Conservation (phyloP, 2,888 invertebrate species). For the Apoderus coryli region DNA sequence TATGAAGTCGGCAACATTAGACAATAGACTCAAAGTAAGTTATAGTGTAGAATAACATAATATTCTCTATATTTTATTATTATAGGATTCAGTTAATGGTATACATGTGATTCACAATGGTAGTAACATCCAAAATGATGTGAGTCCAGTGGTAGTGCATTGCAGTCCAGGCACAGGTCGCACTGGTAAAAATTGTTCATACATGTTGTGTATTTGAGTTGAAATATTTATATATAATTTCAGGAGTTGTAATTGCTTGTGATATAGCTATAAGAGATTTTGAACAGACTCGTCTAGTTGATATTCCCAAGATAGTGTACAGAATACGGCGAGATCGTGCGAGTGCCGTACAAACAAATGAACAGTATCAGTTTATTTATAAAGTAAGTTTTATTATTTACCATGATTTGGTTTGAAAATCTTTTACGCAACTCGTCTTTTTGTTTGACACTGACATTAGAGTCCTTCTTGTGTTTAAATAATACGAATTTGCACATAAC, state of each 20-base stretch:
- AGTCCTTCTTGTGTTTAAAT: too few species aligned
- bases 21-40: conserved; percentile 21
- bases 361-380: conserved; percentile 86
- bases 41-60: background rate
- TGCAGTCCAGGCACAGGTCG: conserved; percentile 87
- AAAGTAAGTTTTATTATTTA: too few species aligned
- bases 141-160: conserved; percentile 65
- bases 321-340: conserved; percentile 74
- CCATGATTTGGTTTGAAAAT: too few species aligned
- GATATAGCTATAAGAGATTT: conserved; percentile 80
- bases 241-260: conserved; percentile 63
- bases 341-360: conserved; percentile 77
- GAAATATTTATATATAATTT: conserved; percentile 3
- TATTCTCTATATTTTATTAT: background rate
- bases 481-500: too few species aligned
- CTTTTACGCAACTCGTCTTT: too few species aligned
- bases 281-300: conserved; percentile 64
- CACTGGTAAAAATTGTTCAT: conserved; percentile 36
- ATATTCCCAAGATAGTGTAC: conserved; percentile 76
- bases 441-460: too few species aligned
- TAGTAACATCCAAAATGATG: conserved; percentile 24
- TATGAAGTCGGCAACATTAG: conserved; percentile 29
- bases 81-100: conserved; percentile 11
- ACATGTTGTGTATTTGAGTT: background rate
- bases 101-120: conserved; percentile 22